Evolutionary conservation across 2,113 vertebrate species (phyloP), one percentile per base, ranked within the genome.

Genomic region (Myiozetetes cayanensis): DNA sequence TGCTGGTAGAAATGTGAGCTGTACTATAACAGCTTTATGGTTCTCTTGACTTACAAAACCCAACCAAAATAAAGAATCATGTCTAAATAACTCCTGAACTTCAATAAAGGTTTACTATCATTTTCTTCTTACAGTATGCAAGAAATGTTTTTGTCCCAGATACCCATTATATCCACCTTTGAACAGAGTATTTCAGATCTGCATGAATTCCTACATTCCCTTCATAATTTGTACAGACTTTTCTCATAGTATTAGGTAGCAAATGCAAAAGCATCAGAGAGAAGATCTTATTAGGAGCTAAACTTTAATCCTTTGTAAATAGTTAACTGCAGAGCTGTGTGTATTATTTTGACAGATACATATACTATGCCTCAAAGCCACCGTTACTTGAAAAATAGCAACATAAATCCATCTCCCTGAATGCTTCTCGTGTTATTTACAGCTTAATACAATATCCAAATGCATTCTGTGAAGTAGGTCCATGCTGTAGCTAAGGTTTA

Each of bases 291-390:
- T 78, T 92, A 92, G 85, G 31, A 95, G 87, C 76, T 96, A 92
- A 94, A 91, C 59, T 93, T 93, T 93, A 96, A 94, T 96, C 78
- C 83, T 92, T 86, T 89, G 79, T 92, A 96, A 96, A 90, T 66
- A 94, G 90, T 95, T 94, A 93, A 97, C 85, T 61, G 19, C 49
- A 90, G 92, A 90, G 50, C 67, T 70, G 14, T 56, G 47, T 66
- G 74, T 90, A 52, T 84, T 96, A 86, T 86, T 96, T 93, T 90
- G 87, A 86, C 79, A 94, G 72, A 88, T 83, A 93, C 79, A 86
- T 37, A 82, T 44, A 56, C 63, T 63, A 12, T 23, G 41, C 65
- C 79, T 86, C 68, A 92, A 96, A 97, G 72, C 75, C 88, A 87
- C 71, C 1, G 5, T 90, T 95, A 75, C 85, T 74, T 75, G 72